Conservation (phyloP, 2,888 invertebrate genomes). For the Parochlus steinenii region DNA sequence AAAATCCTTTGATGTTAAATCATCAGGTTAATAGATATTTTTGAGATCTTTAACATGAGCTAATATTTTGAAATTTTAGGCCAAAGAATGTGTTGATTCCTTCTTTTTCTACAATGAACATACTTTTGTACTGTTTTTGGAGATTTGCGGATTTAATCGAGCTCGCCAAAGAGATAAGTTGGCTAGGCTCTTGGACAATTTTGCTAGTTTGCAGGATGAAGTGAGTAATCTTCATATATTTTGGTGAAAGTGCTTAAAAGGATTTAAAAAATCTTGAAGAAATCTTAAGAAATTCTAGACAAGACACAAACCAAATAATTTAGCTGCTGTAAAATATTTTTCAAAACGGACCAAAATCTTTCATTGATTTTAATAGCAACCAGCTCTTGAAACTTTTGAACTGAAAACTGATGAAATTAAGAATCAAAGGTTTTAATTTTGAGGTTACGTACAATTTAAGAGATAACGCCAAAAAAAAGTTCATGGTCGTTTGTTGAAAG, state of each 20-base stretch:
- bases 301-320: too few species aligned
- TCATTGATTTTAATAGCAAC: too few species aligned
- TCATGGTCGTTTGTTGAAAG: too few species aligned
- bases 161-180: conserved; percentile 90
- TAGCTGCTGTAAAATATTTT: too few species aligned
- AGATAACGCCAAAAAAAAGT: too few species aligned
- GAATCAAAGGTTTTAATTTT: too few species aligned
- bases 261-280: too few species aligned
- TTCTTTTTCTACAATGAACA: conserved; percentile 65
- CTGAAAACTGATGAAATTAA: too few species aligned
- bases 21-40: conserved; percentile 35
- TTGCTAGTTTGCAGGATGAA: conserved; percentile 83
- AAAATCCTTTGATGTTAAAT: conserved; percentile 47
- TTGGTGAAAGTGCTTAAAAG: not conserved
- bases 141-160: conserved; percentile 86
- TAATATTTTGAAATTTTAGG: conserved; percentile 29
- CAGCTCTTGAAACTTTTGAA: too few species aligned
- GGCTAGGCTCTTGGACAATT: conserved; percentile 76
- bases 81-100: conserved; percentile 74
- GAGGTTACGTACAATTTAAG: not conserved
- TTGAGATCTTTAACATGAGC: not conserved
- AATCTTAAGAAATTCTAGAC: too few species aligned
- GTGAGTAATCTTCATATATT: conserved; percentile 31
- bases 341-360: too few species aligned
- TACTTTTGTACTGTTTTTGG: conserved; percentile 71